These are phyloP conservation scores for Zeus faber DNA, from an alignment of 2,113 vertebrate species.

Conservation along the genomic window DNA sequence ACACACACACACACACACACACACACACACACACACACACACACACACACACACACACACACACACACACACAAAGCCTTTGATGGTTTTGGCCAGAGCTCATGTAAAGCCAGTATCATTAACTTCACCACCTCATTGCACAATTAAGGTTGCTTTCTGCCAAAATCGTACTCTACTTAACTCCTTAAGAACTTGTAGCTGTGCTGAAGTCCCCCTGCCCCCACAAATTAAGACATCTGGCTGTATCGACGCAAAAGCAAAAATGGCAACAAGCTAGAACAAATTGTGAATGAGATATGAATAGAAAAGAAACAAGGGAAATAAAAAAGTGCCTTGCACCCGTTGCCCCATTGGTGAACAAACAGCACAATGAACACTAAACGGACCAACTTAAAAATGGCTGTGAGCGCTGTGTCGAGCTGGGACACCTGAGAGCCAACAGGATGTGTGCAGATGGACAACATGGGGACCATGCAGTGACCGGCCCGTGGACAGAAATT, in stretches of 20 bases:
- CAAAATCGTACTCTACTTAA: no score
- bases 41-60: no score
- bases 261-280: slow-evolving; percentile 24
- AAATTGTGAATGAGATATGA: slow-evolving; percentile 30
- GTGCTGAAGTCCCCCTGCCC: slow-evolving; percentile 1
- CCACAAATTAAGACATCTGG: slow-evolving; percentile 6
- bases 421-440: no score
- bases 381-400: slow-evolving; percentile 23
- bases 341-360: slow-evolving; percentile 47
- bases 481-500: slow-evolving; percentile 68
- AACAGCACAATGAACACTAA: slow-evolving; percentile 47
- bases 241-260: slow-evolving; percentile 32
- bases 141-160: no score
- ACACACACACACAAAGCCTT: background rate
- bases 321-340: slow-evolving; percentile 34
- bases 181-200: background rate
- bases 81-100: no score
- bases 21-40: no score
- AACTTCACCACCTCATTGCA: no score
- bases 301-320: slow-evolving; percentile 15
- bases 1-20: slow-evolving; percentile 9
- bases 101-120: no score
- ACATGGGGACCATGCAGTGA: slow-evolving; percentile 78
- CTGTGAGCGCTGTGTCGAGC: slow-evolving; percentile 36
- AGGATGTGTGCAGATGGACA: slow-evolving; percentile 43